Percentiles rank a stretch among this genome's conserved stretches.
phyloP scores from a whole-genome alignment of 2,113 vertebrate species.

The Poecile atricapillus region DNA sequence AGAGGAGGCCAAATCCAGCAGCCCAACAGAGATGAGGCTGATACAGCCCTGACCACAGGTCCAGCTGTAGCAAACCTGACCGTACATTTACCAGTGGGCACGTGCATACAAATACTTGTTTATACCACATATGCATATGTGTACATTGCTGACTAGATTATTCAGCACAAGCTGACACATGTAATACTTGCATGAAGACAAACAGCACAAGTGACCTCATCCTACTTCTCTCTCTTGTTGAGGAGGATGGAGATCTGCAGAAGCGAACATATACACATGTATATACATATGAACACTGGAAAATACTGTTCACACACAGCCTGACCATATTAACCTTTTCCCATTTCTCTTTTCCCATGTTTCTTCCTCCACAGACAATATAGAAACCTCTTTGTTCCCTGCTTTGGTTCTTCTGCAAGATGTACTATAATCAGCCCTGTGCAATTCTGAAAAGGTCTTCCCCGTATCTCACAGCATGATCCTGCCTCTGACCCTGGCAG shows the following conservation, averaged over 20 bases:
- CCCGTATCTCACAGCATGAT: too few species aligned
- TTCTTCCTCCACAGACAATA: not conserved
- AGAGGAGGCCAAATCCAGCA: not conserved
- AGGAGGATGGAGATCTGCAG: not conserved
- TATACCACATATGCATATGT: not conserved
- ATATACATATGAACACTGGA: not conserved
- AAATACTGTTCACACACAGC: not conserved
- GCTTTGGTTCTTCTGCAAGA: not conserved
- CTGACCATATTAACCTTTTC: not conserved
- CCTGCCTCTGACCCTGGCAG: too few species aligned
- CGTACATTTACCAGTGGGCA: rapidly evolving
- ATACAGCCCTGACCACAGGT: not conserved
- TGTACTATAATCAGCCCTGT: not conserved
- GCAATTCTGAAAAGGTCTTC: not conserved
- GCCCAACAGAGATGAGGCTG: not conserved
- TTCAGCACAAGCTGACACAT: not conserved
- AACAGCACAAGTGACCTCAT: not conserved
- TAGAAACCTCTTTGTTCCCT: rapidly evolving
- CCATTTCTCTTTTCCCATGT: not conserved
- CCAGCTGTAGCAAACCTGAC: not conserved
- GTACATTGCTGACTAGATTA: not conserved
- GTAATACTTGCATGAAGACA: not conserved
- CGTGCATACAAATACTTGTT: not conserved
- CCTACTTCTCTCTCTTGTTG: not conserved
- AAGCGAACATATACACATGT: not conserved